Base-by-base conservation (phyloP, 2,888 invertebrate genomes). In the Anarsia innoxiella region DNA sequence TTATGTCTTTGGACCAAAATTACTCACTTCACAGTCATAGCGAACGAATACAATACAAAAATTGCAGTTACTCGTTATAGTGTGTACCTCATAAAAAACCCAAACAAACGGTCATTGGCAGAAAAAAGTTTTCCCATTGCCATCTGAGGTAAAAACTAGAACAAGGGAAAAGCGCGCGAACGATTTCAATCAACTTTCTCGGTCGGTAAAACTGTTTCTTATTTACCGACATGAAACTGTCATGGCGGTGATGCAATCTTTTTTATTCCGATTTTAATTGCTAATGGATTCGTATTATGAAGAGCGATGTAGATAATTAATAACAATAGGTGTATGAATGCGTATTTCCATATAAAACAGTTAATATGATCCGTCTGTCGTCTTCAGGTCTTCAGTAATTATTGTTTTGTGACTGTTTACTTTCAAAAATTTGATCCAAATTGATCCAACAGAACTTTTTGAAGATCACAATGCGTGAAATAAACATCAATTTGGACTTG, bases 151-250 rank as follows among this genome's bases (percentile, higher is more conserved):
- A 46, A 49, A 48, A 49, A 51, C 46, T 28, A 38, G 48, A 44
- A 41, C 32, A 34, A 37, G 45, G 41, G 46, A 45, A 47, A 51
- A 48, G 45, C 44, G 45, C 46, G 46, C 43, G 44, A 35, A 35
- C 27, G 35, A 35, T 35, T 35, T 35, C 33, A 43, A 40, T 45
- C 37, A 23, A 39, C 45, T 50, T 48, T 51, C 51, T 45, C 44
- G 37, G 36, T 45, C 44, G 44, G 46, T 46, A 43, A 40, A 44
- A 36, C 41, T 29, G 41, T 39, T 36, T 41, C 26, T 36, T 29
- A 19, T 19, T 30, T 23, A 28, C 8, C 9, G 31, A 37, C 40
- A 37, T 36, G 37, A 34, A 35, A 37, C 38, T 40, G 40, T 33
- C 40, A 40, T 37, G 28, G 36, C 28, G 23, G 11, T 29, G 36